Base-by-base conservation (phyloP, 2,888 invertebrate genomes). In the Pseudococcus jackbeardsleyi region DNA sequence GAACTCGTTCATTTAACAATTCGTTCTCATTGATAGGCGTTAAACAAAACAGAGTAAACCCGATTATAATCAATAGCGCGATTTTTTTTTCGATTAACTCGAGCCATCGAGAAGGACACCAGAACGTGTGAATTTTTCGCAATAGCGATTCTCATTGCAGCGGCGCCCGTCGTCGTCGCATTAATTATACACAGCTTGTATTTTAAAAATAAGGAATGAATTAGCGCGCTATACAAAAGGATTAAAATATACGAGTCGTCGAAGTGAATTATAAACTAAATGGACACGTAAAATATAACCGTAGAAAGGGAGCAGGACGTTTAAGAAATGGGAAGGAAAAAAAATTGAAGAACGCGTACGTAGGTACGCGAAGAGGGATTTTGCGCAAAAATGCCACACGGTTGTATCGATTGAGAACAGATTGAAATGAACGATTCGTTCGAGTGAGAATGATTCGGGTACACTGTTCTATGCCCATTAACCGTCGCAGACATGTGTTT, bases 111-210 rank as follows among this genome's bases (percentile, higher is more conserved):
- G 79, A 79, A 79, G 79, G 79, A 79, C 79, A 79, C 7, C 79
- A 42, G 42, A 79, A 33, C 79, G 79, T 79, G 79, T 79, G 79
- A 79, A 79, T 79, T 79, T 79, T 79, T 79, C 79, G 79, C 79
- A 39, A 79, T 39, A 15, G 11, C 33, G 9, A 79, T 79, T 79
- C 79, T 42, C 79, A 33, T 19, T 26, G 12, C 12, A 6, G 12
- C 12, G 26, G 33, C 7, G 7, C 22, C 22, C 7, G 7, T 3
- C 22, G 22, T 22, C 7, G 12, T 6, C 22, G 12, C 0, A 33
- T 33, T 33, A 33, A 33, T 33, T 33, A 68, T 22, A 77, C 22
- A 59, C 0, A 7, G 59, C 59, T n/a, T 7, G 22, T 39, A 39
- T 12, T 77, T 39, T 6, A 17, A 39, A 39, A 77, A 39, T 77